Conservation (phyloP, 2,888 invertebrate species). For the Ryuthela nishihirai region DNA sequence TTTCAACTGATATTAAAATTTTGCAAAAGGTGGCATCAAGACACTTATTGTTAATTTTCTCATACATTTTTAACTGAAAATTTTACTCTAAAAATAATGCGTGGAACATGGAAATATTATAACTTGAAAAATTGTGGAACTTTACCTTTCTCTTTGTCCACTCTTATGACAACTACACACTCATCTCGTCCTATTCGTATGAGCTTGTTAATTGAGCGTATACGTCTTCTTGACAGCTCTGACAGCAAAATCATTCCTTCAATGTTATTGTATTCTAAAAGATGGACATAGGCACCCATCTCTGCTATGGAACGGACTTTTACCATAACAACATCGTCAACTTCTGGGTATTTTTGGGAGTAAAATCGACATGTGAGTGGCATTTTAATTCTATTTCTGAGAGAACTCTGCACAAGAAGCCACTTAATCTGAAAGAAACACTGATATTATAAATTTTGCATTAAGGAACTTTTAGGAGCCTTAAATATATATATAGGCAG, state of each 20-base stretch:
- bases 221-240: conserved; percentile 95
- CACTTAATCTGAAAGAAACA: too few species aligned
- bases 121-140: too few species aligned
- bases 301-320: conserved; percentile 96
- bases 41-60: too few species aligned
- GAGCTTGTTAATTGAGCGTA: conserved; percentile 97
- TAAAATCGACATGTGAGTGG: conserved; percentile 95
- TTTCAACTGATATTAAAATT: too few species aligned
- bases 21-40: too few species aligned
- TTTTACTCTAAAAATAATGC: too few species aligned
- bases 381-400: conserved; percentile 47
- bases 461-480: too few species aligned
- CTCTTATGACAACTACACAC: conserved; percentile 97
- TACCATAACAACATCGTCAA: conserved; percentile 99
- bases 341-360: conserved; percentile 93
- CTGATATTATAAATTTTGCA: too few species aligned
- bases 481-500: too few species aligned
- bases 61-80: too few species aligned
- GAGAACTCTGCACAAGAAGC: too few species aligned
- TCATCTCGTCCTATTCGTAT: conserved; percentile 98
- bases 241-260: conserved; percentile 88
- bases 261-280: conserved; percentile 97
- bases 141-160: conserved; percentile 99
- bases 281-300: conserved; percentile 99
- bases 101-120: too few species aligned